phyloP scores from a whole-genome alignment of 2,113 vertebrate genomes.

The Psophia crepitans region DNA sequence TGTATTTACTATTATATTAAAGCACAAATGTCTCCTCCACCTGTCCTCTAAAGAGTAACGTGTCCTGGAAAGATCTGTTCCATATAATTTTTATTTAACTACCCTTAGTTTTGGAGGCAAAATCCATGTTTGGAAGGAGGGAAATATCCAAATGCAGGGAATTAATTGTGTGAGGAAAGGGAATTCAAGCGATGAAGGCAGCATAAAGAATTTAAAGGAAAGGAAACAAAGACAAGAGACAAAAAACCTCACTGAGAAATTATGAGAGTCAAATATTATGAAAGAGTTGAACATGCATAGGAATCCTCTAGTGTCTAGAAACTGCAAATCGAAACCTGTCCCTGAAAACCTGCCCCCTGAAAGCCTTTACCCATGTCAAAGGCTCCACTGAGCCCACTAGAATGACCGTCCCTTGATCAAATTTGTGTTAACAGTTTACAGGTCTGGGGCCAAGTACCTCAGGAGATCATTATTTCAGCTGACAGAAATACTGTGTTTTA shows the following conservation, averaged over 20 bases:
- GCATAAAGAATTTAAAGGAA: not conserved
- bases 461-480: not conserved
- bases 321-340: not conserved
- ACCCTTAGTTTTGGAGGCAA: not conserved
- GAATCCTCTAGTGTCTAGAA: not conserved
- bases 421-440: not conserved
- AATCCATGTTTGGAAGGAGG: not conserved
- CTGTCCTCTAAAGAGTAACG: conserved; percentile 33
- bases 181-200: not conserved
- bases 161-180: conserved; percentile 17
- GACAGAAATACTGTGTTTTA: not conserved
- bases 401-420: not conserved
- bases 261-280: not conserved
- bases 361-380: not conserved
- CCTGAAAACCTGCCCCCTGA: not conserved
- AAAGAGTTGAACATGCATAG: not conserved
- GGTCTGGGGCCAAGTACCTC: not conserved
- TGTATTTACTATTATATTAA: conserved; percentile 46
- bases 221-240: not conserved
- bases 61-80: conserved; percentile 27
- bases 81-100: not conserved
- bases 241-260: not conserved
- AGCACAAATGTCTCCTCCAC: conserved; percentile 49
- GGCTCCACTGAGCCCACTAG: not conserved
- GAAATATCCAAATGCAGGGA: not conserved